A percentile compares a stretch with the other conserved stretches of the same genome.
phyloP scores from a whole-genome alignment of 1,140 invertebrate species.

The Zaprionus africanus region DNA sequence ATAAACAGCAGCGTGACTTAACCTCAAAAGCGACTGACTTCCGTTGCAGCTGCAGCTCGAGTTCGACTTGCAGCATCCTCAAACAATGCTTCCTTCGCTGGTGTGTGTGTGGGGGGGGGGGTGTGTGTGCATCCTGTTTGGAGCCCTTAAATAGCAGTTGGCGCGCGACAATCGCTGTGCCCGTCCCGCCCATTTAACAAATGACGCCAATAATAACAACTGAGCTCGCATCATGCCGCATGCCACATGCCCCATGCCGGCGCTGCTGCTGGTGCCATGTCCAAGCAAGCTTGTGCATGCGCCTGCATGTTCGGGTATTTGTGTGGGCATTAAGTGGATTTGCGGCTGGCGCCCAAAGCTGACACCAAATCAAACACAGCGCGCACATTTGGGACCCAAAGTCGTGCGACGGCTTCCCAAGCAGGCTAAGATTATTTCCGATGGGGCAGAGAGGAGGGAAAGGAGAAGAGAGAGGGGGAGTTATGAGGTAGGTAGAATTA shows the following conservation, averaged over 20 bases:
- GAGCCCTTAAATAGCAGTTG: constrained; percentile 64
- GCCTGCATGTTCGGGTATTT: constrained; percentile 5
- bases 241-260: constrained; percentile 5
- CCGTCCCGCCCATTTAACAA: constrained; percentile 12
- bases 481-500: not conserved
- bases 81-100: constrained; percentile 24
- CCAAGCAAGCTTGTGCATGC: not conserved
- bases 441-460: not conserved
- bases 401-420: not conserved
- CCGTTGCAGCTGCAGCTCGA: constrained; percentile 33
- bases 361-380: constrained; percentile 48
- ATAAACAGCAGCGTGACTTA: constrained; percentile 57
- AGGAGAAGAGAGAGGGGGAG: no score
- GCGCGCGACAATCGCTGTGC: constrained; percentile 59
- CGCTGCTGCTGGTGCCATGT: not conserved
- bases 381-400: not conserved
- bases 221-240: constrained; percentile 3
- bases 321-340: constrained; percentile 44
- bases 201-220: constrained; percentile 42
- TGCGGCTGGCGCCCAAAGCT: constrained; percentile 43
- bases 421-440: constrained; percentile 2
- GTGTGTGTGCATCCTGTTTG: constrained; percentile 50
- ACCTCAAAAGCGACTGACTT: constrained; percentile 62
- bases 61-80: constrained; percentile 6
- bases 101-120: constrained; percentile 9